phyloP scores from a whole-genome alignment of 2,888 invertebrate genomes.

The Phengaris alcon region DNA sequence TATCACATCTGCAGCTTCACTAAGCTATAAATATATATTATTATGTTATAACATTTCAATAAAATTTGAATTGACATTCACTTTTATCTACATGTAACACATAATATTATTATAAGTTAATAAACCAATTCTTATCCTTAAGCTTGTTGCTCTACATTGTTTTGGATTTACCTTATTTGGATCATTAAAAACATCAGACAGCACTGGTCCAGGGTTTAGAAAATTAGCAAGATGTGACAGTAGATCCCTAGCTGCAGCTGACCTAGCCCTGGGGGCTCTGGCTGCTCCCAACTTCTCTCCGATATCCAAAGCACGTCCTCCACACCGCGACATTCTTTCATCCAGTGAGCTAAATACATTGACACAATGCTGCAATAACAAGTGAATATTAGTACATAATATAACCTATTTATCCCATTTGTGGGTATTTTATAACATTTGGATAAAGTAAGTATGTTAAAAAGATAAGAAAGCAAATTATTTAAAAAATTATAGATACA shows the following conservation, averaged over 20 bases:
- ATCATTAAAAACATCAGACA: constrained; percentile 92
- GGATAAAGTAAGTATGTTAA: too few relatives aligned
- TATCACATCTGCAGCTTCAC: constrained; percentile 97
- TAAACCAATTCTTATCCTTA: not conserved
- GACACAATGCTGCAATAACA: constrained; percentile 83
- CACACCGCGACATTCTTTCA: constrained; percentile 97
- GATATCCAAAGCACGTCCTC: constrained; percentile 98
- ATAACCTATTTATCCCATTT: not conserved
- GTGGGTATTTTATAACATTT: too few relatives aligned
- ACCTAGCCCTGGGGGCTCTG: constrained; percentile 94
- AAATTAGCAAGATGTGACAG: constrained; percentile 96
- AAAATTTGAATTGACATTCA: not conserved
- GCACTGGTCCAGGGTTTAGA: constrained; percentile 89
- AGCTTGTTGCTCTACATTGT: not conserved
- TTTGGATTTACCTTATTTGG: constrained; percentile 81
- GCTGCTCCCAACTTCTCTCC: constrained; percentile 99
- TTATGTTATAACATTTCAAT: not conserved
- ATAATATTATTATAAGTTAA: too few relatives aligned
- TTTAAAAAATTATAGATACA: not conserved
- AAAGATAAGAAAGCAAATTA: not conserved
- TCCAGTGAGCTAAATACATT: constrained; percentile 95
- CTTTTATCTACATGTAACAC: too few relatives aligned
- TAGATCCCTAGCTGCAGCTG: constrained; percentile 95
- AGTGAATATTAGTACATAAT: not conserved
- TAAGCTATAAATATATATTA: constrained; percentile 79